Evolutionary conservation across 2,888 invertebrate genomes (phyloP).

Genomic region (Asteroscopus sphinx): DNA sequence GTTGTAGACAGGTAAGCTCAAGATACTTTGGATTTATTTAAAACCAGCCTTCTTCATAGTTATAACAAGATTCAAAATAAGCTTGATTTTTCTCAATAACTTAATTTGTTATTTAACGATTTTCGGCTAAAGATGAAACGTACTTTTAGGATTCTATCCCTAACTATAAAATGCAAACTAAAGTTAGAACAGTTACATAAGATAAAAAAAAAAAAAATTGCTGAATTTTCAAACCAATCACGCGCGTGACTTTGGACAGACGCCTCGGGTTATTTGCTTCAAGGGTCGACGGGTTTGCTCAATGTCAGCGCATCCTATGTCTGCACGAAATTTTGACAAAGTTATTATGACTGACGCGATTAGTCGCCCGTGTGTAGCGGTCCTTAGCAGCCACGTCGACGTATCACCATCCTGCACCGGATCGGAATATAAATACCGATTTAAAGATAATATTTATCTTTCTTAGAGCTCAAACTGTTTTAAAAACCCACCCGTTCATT

Average conservation of each 20-base stretch:
- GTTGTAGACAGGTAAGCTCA: slow-evolving; percentile 46
- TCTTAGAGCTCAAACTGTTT: neutral
- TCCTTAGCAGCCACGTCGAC: slow-evolving; percentile 10
- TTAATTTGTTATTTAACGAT: neutral
- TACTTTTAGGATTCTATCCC: neutral
- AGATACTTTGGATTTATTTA: slow-evolving; percentile 24
- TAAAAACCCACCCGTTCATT: slow-evolving; percentile 1
- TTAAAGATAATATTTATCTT: slow-evolving; percentile 17
- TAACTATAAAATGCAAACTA: neutral
- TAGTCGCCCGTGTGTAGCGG: slow-evolving; percentile 2
- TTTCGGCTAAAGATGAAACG: neutral
- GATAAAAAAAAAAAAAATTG: slow-evolving; percentile 23
- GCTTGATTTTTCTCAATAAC: neutral
- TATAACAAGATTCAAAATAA: slow-evolving; percentile 3
- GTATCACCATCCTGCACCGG: neutral
- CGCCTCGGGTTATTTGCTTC: slow-evolving; percentile 22
- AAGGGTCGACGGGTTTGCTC: slow-evolving; percentile 23
- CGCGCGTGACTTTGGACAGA: slow-evolving; percentile 31
- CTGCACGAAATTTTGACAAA: slow-evolving; percentile 13
- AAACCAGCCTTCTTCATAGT: neutral
- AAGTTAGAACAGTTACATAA: slow-evolving; percentile 31
- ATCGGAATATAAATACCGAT: slow-evolving; percentile 1
- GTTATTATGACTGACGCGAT: slow-evolving; percentile 7
- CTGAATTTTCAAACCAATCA: slow-evolving; percentile 18
- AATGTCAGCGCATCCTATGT: slow-evolving; percentile 34